Evolutionary conservation across 2,888 invertebrate species (phyloP), one percentile per base, ranked within the genome.

Genomic region (Strigamia transsilvanica): DNA sequence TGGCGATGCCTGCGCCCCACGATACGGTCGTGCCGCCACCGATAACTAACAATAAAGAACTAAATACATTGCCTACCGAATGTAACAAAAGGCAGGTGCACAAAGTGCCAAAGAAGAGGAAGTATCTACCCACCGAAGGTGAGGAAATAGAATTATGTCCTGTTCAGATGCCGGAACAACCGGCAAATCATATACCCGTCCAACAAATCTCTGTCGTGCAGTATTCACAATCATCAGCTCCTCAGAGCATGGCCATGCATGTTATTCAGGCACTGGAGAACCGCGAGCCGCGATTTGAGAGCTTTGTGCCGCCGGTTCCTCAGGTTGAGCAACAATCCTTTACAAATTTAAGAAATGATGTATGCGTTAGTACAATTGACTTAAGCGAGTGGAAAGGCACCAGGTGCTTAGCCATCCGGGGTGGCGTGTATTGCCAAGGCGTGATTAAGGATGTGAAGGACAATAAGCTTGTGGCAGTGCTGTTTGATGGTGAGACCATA

Each of bases 351-450:
- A n/a, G 32, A 10, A 23, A 82, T 13, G 79, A 82, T 13, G 38
- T 61, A n/a, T n/a, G 9, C 78, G 9, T 10, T 6, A 61, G 18
- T 82, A 83, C 88, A 85, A 91, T 98, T 84, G 96, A 98, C 90
- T 91, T 98, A 85, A 93, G 93, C 86, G 97, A 98, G 89, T 98
- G 98, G 98, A 92, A 93, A 85, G 94, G 95, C 87, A 96, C 97
- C 88, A 91, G 97, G 85, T 95, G 98, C 83, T 90, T 98, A 85
- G 98, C 97, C 66, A 94, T 94, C 87, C 92, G 93, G 87, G 92
- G 93, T 84, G 92, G 92, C 83, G 91, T 93, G 86, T 96, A 95
- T 89, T 92, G 94, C 85, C 95, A 97, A 10, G 98, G 97, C 82
- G 93, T 95, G 83, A 97, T 98, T 85, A 92, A 93, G 79, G 85